phyloP scores from a whole-genome alignment of 2,888 invertebrate species.

The Drosophila yooni region DNA sequence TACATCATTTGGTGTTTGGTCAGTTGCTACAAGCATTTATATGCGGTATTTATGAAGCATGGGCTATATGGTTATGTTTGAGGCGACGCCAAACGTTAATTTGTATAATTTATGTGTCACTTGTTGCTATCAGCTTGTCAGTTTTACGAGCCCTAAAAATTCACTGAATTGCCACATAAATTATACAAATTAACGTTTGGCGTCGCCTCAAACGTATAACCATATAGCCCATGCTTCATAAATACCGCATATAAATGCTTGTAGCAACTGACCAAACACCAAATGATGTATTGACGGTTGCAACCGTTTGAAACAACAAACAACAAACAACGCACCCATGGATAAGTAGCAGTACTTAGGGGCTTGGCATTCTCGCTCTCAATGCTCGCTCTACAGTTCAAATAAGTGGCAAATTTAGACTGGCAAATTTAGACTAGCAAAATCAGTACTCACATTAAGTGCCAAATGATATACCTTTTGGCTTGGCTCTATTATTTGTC shows the following conservation, averaged over 20 bases:
- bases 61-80: slow-evolving; percentile 4
- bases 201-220: slow-evolving; percentile 16
- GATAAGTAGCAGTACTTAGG: slow-evolving; percentile 2
- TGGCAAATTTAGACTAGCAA: slow-evolving; percentile 13
- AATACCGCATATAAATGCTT: slow-evolving; percentile 39
- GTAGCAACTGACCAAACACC: slow-evolving; percentile 17
- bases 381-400: slow-evolving; percentile 17
- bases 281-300: slow-evolving; percentile 27
- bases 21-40: slow-evolving; percentile 30
- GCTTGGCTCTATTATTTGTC: background rate
- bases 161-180: too few species aligned
- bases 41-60: slow-evolving; percentile 35
- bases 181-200: slow-evolving; percentile 61
- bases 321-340: background rate
- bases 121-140: too few species aligned
- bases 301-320: slow-evolving; percentile 3
- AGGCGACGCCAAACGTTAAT: slow-evolving; percentile 44
- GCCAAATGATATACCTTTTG: slow-evolving; percentile 6
- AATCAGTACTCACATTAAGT: background rate
- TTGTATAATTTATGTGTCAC: slow-evolving; percentile 74
- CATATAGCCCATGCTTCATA: slow-evolving; percentile 26
- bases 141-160: too few species aligned
- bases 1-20: slow-evolving; percentile 35
- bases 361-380: background rate
- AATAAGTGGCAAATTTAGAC: slow-evolving; percentile 23